Conservation (phyloP, 2,113 vertebrate species). For the Edolisoma coerulescens region DNA sequence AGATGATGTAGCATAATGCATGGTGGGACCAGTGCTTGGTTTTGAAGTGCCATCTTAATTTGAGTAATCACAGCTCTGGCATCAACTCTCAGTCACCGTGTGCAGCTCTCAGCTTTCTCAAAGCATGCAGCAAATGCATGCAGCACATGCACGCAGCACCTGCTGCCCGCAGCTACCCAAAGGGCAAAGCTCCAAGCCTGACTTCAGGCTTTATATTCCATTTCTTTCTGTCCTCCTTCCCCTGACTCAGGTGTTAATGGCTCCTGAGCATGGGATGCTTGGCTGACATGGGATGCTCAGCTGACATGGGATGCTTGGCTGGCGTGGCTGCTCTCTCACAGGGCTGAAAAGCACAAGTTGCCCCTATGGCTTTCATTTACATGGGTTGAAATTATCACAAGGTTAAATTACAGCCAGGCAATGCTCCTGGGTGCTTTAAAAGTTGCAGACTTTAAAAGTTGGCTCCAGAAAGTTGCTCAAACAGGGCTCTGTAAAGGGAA, state of each 20-base stretch:
- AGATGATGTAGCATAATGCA: neutral
- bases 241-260: neutral
- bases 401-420: neutral
- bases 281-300: neutral
- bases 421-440: neutral
- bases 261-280: neutral
- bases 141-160: accelerated
- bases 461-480: neutral
- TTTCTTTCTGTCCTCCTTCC: neutral
- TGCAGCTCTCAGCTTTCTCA: neutral
- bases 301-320: neutral
- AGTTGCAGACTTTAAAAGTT: neutral
- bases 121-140: neutral
- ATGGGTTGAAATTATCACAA: neutral
- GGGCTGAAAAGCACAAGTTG: neutral
- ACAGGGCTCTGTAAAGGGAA: neutral
- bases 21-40: neutral
- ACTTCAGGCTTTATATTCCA: neutral
- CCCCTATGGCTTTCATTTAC: neutral
- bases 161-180: neutral
- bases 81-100: neutral
- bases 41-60: neutral
- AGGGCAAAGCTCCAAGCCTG: neutral
- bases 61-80: neutral
- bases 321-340: accelerated